Conservation (phyloP, 2,113 vertebrate species). For the Lanius collurio region DNA sequence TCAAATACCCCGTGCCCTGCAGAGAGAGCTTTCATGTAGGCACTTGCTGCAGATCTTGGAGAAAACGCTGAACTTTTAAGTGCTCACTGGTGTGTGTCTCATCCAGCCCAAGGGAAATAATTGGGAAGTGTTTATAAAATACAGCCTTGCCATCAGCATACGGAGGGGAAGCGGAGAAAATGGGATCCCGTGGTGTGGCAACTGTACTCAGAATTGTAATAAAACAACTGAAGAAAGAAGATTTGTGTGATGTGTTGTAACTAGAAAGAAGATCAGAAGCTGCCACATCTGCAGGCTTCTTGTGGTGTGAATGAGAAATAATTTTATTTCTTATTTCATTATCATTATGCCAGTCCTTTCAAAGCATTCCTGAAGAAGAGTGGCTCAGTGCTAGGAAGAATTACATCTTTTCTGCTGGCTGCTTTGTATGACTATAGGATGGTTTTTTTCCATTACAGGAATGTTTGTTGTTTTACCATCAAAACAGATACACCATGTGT, state of each 20-base stretch:
- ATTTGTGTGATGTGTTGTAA: not conserved
- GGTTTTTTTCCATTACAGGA: not conserved
- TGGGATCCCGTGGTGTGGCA: not conserved
- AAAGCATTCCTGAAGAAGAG: not conserved
- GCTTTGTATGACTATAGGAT: not conserved
- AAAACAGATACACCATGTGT: not conserved
- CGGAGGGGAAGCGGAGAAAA: not conserved
- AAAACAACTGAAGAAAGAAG: not conserved
- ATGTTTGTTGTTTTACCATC: not conserved
- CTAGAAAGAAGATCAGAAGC: not conserved
- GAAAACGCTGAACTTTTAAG: constrained; percentile 20
- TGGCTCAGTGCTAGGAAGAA: not conserved
- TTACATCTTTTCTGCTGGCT: not conserved
- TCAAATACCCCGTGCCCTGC: constrained; percentile 33
- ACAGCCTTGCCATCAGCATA: not conserved
- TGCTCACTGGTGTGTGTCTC: constrained; percentile 20
- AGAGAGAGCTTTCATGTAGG: constrained; percentile 40
- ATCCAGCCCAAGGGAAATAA: constrained; percentile 39
- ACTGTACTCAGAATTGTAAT: not conserved
- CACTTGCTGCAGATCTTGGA: not conserved
- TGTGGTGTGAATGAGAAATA: not conserved
- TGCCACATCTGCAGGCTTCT: not conserved
- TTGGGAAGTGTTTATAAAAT: constrained; percentile 32
- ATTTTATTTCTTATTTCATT: not conserved
- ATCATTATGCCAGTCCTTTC: not conserved